These are phyloP conservation scores for Pteronotus mesoamericanus DNA, from an alignment of 2,797 vertebrate species.

Conservation along the genomic window DNA sequence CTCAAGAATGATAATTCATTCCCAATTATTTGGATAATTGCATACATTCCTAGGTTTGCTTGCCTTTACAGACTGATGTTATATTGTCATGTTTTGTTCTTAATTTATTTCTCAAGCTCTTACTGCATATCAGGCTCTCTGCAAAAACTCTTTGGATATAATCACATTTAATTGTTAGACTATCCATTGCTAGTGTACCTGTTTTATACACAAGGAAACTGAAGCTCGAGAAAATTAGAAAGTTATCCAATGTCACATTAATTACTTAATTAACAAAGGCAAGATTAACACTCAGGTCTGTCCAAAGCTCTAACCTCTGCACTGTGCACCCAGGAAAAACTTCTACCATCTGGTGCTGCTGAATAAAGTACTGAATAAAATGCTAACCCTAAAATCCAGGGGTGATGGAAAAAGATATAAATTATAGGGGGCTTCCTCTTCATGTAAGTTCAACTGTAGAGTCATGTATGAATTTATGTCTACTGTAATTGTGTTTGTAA, in stretches of 20 bases:
- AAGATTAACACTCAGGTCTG: background rate
- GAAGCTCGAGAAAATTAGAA: background rate
- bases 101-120: background rate
- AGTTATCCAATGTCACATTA: background rate
- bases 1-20: background rate
- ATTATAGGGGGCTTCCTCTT: constrained; percentile 37
- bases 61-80: background rate
- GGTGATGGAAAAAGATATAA: constrained; percentile 59
- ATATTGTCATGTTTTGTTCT: background rate
- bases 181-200: background rate
- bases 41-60: background rate
- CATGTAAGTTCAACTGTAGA: constrained; percentile 66
- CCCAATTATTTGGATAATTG: background rate
- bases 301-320: background rate
- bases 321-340: background rate
- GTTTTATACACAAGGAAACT: background rate
- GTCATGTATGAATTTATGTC: constrained; percentile 65
- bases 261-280: constrained; percentile 20
- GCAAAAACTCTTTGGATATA: background rate
- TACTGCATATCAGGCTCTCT: background rate
- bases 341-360: constrained; percentile 2
- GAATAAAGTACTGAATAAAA: constrained; percentile 25
- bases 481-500: constrained; percentile 55
- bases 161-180: background rate
- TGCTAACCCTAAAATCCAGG: constrained; percentile 39